phyloP scores from a whole-genome alignment of 2,888 invertebrate species.

The Liodrosophila aerea region DNA sequence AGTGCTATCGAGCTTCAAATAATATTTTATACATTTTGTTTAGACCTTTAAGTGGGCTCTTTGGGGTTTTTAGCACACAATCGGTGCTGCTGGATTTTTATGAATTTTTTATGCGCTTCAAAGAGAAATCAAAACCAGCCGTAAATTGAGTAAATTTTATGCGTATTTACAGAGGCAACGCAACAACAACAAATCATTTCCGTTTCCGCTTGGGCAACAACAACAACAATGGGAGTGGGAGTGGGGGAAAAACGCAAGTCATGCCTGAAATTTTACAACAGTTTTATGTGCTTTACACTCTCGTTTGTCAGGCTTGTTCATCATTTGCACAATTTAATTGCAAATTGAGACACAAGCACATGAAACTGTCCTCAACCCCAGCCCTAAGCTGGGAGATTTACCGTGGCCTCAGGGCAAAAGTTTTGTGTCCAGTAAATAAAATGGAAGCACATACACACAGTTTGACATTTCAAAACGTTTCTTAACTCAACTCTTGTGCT shows the following conservation, averaged over 20 bases:
- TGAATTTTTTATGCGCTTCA: conserved; percentile 52
- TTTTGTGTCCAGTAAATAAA: conserved; percentile 16
- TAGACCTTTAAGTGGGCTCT: conserved; percentile 29
- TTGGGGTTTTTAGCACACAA: conserved; percentile 32
- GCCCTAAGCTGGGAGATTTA: conserved; percentile 4
- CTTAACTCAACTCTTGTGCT: background rate
- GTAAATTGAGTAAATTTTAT: conserved; percentile 41
- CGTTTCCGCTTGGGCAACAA: conserved; percentile 60
- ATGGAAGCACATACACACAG: conserved; percentile 12
- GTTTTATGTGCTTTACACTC: conserved; percentile 30
- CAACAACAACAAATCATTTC: conserved; percentile 56
- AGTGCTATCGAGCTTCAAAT: conserved; percentile 47
- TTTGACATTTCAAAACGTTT: conserved; percentile 6
- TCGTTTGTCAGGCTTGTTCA: conserved; percentile 2
- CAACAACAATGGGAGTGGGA: too few relatives aligned
- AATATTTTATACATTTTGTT: conserved; percentile 27
- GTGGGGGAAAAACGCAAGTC: conserved; percentile 37
- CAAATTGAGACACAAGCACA: conserved; percentile 42
- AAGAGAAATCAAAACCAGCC: conserved; percentile 38
- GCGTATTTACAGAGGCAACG: conserved; percentile 31
- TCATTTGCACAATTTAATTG: conserved; percentile 45
- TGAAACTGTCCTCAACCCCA: conserved; percentile 13
- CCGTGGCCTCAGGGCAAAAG: conserved; percentile 14
- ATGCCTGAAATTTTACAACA: conserved; percentile 61
- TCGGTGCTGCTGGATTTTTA: conserved; percentile 34